These are phyloP conservation scores for Chaitophorus viminalis DNA, from an alignment of 2,888 invertebrate genomes.

Conservation along the genomic window DNA sequence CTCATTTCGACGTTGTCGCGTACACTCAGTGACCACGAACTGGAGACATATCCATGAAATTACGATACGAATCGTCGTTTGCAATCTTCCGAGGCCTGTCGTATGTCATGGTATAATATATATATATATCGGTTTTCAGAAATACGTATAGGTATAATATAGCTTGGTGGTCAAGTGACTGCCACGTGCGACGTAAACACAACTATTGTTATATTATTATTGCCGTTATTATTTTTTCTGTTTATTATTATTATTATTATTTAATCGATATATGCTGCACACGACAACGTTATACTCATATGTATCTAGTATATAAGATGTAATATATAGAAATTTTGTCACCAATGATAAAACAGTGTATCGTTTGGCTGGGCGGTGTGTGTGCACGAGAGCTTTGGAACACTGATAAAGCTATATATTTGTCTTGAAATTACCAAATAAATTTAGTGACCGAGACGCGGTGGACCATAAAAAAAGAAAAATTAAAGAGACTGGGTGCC, in stretches of 20 bases:
- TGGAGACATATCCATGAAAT: slow-evolving; percentile 40
- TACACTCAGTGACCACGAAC: neutral
- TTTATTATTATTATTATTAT: neutral
- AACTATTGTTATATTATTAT: neutral
- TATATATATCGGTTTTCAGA: neutral
- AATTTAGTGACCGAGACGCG: slow-evolving; percentile 22
- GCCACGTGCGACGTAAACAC: neutral
- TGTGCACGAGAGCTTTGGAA: neutral
- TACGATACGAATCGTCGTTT: slow-evolving; percentile 24
- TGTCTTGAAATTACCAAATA: slow-evolving; percentile 53
- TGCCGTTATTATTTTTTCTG: neutral
- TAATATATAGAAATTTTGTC: neutral
- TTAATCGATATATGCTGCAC: neutral
- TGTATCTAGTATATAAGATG: neutral
- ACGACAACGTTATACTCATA: neutral
- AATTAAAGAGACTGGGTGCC: slow-evolving; percentile 16
- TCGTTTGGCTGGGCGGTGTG: neutral
- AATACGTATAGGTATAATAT: neutral
- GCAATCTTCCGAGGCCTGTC: neutral
- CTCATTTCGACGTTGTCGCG: slow-evolving; percentile 8
- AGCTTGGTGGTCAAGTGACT: neutral
- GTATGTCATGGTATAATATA: neutral
- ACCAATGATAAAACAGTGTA: slow-evolving; percentile 33
- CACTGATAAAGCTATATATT: slow-evolving; percentile 38
- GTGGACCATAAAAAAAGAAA: slow-evolving; percentile 23